These are phyloP conservation scores for Rhabdomys dilectus DNA, from an alignment of 2,113 vertebrate genomes.

Conservation along the genomic window DNA sequence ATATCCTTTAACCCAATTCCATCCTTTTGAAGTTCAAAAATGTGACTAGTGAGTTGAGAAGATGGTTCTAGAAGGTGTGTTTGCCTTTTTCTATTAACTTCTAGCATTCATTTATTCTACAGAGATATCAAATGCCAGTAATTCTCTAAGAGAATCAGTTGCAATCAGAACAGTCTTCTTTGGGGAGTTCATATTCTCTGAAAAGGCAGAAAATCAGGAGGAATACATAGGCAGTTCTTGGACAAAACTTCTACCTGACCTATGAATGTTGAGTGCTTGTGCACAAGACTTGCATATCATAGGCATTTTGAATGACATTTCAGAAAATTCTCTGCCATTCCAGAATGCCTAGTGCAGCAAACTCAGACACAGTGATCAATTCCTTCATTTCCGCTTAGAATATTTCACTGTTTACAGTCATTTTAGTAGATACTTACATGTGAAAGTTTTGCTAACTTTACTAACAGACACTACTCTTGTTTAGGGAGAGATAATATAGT, in stretches of 20 bases:
- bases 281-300: neutral
- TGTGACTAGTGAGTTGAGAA: neutral
- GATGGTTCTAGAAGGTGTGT: neutral
- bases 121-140: neutral
- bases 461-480: neutral
- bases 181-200: neutral
- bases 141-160: neutral
- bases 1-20: neutral
- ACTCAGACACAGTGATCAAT: neutral
- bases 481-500: neutral
- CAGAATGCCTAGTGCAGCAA: neutral
- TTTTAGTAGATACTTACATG: neutral
- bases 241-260: neutral
- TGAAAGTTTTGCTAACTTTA: neutral
- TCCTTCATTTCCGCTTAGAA: neutral
- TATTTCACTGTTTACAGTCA: neutral
- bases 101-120: neutral
- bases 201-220: neutral
- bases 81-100: neutral
- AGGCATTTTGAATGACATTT: neutral
- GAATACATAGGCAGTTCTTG: neutral
- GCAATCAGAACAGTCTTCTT: neutral
- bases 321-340: neutral
- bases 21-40: neutral
- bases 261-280: neutral